Conservation (phyloP, 2,888 invertebrate species). For the Mamestra brassicae region DNA sequence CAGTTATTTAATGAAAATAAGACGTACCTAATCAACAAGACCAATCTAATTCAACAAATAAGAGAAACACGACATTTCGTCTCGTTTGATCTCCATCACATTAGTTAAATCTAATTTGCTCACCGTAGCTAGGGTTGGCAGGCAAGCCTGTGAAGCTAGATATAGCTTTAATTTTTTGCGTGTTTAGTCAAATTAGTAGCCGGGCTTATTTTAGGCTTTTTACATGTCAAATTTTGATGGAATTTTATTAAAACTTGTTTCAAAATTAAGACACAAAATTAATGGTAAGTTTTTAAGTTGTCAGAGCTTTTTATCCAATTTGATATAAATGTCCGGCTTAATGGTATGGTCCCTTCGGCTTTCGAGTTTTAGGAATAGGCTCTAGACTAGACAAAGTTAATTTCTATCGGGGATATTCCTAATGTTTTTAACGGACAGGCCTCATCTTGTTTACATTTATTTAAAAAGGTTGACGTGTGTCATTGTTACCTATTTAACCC, state of each 20-base stretch:
- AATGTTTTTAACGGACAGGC: too few relatives aligned
- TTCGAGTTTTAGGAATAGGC: neutral
- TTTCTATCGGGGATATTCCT: neutral
- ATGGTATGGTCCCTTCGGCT: neutral
- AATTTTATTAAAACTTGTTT: neutral
- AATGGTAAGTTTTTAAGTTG: too few relatives aligned
- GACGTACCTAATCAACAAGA: conserved; percentile 27
- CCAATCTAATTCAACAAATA: conserved; percentile 30
- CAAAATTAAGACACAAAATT: too few relatives aligned
- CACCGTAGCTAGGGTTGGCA: conserved; percentile 22
- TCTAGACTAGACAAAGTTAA: neutral
- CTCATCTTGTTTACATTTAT: too few relatives aligned
- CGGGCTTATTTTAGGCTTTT: neutral
- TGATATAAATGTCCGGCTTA: too few relatives aligned
- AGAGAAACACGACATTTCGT: conserved; percentile 20
- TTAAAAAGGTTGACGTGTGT: neutral
- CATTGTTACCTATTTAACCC: too few relatives aligned
- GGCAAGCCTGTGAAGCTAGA: neutral
- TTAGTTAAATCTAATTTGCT: conserved; percentile 59
- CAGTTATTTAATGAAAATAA: conserved; percentile 23
- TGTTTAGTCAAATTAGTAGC: neutral
- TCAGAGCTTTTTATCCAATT: too few relatives aligned
- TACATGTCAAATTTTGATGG: neutral
- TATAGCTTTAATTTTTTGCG: neutral
- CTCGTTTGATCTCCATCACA: conserved; percentile 55